Evolutionary conservation across 2,888 invertebrate species (phyloP), one percentile per base, ranked within the genome.

Genomic region (Cantharis flavilabris): DNA sequence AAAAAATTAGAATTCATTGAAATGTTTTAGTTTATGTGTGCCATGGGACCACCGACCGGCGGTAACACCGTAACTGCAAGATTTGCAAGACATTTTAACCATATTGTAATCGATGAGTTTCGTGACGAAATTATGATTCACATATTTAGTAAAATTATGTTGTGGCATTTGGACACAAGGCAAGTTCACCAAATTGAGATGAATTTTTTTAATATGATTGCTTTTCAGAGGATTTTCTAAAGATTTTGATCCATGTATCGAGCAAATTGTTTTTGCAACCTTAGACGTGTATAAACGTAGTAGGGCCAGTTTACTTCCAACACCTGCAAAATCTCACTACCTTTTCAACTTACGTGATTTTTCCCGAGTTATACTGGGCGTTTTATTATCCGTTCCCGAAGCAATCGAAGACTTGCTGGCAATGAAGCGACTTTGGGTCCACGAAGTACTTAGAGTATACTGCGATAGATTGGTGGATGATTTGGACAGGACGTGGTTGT

Each of bases 111-210:
- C 81, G 97, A 97, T 83, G 96, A 97, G 86, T 98, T 98, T 86
- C 93, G 94, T 80, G 97, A 98, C 83, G 91, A 92, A 0, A 95
- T 96, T 1, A 92, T 98, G 89, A 91, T 91, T 16, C 93, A 94
- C 13, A 98, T 98, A 79, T 98, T 97, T 85, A 94, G 95, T 76
- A 94, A 94, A 87, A 98, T 98, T 80, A 93, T 98, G 89, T 90
- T 96, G 30, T 98, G 98, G 98, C 98, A 98, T 91, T 92, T 98
- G 84, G 97, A 97, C 85, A 95, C 96, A n/a, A 94, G 95, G 97
- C 93, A 84, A 67, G 9, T 62, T 2, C 23, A 63, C 18, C 13
- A 49, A 73, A 23, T 49, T 20, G 30, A 16, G n/a, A 26, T 28
- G 10, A 62, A 73, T 10, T 62, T 69, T 70, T 14, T 20, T 76